Evolutionary conservation across 2,113 vertebrate species (phyloP), one percentile per base, ranked within the genome.

Genomic region (Panurus biarmicus): DNA sequence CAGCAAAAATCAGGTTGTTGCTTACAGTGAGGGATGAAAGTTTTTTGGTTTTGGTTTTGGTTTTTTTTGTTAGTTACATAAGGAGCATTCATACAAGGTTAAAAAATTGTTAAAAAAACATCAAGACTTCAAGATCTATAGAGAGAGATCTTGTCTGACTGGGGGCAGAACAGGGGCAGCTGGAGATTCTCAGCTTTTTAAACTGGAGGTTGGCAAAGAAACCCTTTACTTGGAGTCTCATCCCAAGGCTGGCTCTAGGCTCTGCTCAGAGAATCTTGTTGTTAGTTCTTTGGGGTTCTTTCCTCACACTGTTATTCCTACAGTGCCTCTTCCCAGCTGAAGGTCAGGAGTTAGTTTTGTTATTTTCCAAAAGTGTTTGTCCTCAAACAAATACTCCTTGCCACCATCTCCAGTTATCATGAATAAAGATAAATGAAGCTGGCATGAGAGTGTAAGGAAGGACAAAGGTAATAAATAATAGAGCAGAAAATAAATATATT

Each of bases 401-500:
- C 44, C 65, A 90, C 47, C 26, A 51, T 29, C 57, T 78, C 31
- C 36, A 72, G 61, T 72, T 69, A 81, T 64, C 64, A 51, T 81
- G 65, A 87, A 69, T 86, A 92, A 76, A 91, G 51, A 70, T 65
- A 94, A 84, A 83, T 57, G 24, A 72, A 96, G 65, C 29, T 93
- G 83, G 65, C 77, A 65, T 72, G 62, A 61, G 36, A 93, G 53
- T 75, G 50, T 83, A 84, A 90, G 73, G 61, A 88, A 89, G 66
- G 75, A 78, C 33, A 74, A 90, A 90, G 89, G 87, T 67, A 88
- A 92, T 81, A 95, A 95, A 95, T 88, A 94, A 92, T 76, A 64
- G n/a, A 94, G 53, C 16, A 88, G 83, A 88, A 90, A 93, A 94
- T 94, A 92, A 95, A 94, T 86, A 85, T 67, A 89, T 84, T 77